Evolutionary conservation across 2,888 invertebrate genomes (phyloP), one percentile per base, ranked within the genome.

Genomic region (Herminia tarsipennalis): DNA sequence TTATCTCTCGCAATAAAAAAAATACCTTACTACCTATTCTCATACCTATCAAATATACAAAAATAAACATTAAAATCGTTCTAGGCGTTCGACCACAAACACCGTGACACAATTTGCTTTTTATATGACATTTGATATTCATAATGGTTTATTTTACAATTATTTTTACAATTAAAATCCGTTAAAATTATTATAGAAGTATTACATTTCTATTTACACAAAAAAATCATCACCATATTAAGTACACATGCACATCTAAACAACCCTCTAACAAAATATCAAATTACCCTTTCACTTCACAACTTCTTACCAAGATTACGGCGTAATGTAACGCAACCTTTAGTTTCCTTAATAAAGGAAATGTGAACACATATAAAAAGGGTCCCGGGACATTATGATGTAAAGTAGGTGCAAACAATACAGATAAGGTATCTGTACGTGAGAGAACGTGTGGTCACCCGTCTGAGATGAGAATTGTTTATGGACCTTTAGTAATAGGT

Each of bases 381-480:
- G 55, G 51, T 48, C 50, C 51, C 57, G 37, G 42, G 46, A 64
- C 70, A 78, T 81, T 81, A 68, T 78, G 57, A 81, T 81, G 81
- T 77, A 78, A 81, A 81, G 44, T 66, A 78, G 77, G 58, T 62
- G 75, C 66, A 72, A 74, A 81, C 81, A 80, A 79, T 73, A 56
- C 28, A 48, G 36, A 39, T 39, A 40, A 63, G 54, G 56, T 52
- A 71, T 47, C 38, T 17, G 49, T 62, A 79, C 85, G 87, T 83
- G 86, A 76, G 47, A 73, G 85, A 75, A 81, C 77, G 81, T 62
- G 42, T 53, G 50, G 54, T 56, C 56, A 65, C 56, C 56, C 49
- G 45, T 44, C 30, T 47, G 38, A 8, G 30, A 35, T 3, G 8
- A 36, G 32, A 20, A n/a, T 33, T 28, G 35, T 21, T 28, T 21